Evolutionary conservation across 2,113 vertebrate genomes (phyloP), one percentile per base, ranked within the genome.

Genomic region (Solea solea): DNA sequence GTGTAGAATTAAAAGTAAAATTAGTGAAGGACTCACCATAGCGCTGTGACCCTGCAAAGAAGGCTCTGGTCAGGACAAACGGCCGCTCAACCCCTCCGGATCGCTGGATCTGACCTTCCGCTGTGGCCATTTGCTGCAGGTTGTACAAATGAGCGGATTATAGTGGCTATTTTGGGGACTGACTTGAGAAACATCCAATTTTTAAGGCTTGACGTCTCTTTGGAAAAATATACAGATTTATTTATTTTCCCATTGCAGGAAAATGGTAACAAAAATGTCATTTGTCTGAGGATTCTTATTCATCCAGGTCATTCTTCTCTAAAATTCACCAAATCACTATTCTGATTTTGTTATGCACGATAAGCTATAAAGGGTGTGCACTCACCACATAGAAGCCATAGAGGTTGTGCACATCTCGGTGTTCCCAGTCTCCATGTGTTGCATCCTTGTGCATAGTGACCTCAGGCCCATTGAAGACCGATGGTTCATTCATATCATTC

Each of bases 401-500:
- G 8, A 97, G 72, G 81, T 98, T 98, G 88, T 98, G 96, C 3
- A 98, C 3, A 0, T 98, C 96, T 0, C 96, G 92, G 86, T 97
- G 93, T 81, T 98, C 96, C 96, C 96, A 97, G 70, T 80, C 90
- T 1, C 94, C 95, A 8, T 96, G 95, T 71, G 90, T 14, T 0
- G 95, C 94, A 4, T 97, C 96, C 84, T 98, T 98, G 87, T 95
- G 94, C 96, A 98, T 96, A 15, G 96, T 96, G 74, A 98, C 95
- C 90, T 98, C 96, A 0, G 95, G 96, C 12, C 96, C 96, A 0
- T 96, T 98, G 74, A 98, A 98, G 40, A 98, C 95, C 0, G 96
- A 97, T 0, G 96, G 96, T 69, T 98, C 96, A 0, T 97, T 98
- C 96, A 98, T 98, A 80, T 98, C 96, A 1, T 98, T 98, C 96